A percentile compares a stretch with the other conserved stretches of the same genome.
These are phyloP conservation scores for Colinus virginianus DNA, from an alignment of 2,113 vertebrate species.

Conservation along the genomic window DNA sequence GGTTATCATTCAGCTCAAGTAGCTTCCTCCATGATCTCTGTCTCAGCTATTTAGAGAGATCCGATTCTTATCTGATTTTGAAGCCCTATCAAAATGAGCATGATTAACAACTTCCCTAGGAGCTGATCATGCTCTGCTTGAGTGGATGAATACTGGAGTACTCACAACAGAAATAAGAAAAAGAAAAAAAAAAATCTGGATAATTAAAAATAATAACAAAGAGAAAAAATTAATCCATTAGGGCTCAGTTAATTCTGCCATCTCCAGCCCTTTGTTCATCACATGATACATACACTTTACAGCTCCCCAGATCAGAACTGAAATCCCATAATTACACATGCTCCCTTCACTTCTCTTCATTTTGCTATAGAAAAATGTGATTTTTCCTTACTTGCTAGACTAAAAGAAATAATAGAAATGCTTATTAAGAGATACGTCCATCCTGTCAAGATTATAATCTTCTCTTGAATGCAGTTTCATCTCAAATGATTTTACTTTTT, in stretches of 20 bases:
- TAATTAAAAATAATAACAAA: conserved; percentile 40
- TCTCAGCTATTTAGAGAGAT: background rate
- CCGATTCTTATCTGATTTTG: background rate
- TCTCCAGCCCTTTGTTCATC: conserved; percentile 40
- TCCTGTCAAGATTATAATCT: background rate
- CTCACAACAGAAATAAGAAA: background rate
- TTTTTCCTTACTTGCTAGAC: background rate
- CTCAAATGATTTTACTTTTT: background rate
- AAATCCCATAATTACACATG: conserved; percentile 24
- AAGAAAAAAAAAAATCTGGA: background rate
- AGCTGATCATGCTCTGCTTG: background rate
- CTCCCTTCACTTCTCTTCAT: background rate
- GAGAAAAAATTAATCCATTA: conserved; percentile 10
- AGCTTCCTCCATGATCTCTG: background rate
- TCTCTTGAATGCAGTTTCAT: background rate
- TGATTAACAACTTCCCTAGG: background rate
- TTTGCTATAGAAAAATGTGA: background rate
- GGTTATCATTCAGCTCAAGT: background rate
- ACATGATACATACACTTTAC: conserved; percentile 1
- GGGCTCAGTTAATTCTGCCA: conserved; percentile 2
- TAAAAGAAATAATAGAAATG: background rate
- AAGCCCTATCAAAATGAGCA: background rate
- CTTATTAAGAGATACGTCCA: background rate
- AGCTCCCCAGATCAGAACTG: conserved; percentile 19
- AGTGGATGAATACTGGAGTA: background rate